Conservation (phyloP, 2,797 vertebrate species). For the Rousettus madagascariensis region DNA sequence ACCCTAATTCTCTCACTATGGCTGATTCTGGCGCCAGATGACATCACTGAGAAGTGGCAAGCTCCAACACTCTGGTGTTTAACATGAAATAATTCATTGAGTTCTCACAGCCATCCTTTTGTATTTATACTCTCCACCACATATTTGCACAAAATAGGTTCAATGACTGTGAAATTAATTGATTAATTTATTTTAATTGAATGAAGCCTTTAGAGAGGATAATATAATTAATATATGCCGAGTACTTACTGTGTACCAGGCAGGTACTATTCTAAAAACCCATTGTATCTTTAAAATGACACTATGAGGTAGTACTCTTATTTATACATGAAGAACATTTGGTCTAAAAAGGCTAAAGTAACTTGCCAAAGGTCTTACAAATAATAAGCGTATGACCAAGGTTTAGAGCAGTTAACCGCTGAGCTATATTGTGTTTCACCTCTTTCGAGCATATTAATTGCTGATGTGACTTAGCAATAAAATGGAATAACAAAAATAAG, state of each 20-base stretch:
- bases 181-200: neutral
- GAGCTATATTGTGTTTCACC: neutral
- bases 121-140: neutral
- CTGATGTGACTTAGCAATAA: neutral
- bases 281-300: neutral
- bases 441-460: neutral
- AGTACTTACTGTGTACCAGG: neutral
- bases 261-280: neutral
- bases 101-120: neutral
- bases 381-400: neutral
- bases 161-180: neutral
- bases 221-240: neutral
- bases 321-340: neutral
- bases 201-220: neutral
- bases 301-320: neutral
- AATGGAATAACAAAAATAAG: neutral
- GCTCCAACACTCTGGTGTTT: fast-evolving
- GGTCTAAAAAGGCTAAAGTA: neutral
- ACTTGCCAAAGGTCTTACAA: neutral
- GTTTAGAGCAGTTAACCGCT: neutral
- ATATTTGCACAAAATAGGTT: neutral
- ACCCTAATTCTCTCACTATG: neutral
- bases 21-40: neutral
- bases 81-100: neutral
- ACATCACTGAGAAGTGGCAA: neutral